Evolutionary conservation across 1,140 invertebrate species (phyloP), one percentile per base, ranked within the genome.

Genomic region (Lordiphosa stackelbergi): DNA sequence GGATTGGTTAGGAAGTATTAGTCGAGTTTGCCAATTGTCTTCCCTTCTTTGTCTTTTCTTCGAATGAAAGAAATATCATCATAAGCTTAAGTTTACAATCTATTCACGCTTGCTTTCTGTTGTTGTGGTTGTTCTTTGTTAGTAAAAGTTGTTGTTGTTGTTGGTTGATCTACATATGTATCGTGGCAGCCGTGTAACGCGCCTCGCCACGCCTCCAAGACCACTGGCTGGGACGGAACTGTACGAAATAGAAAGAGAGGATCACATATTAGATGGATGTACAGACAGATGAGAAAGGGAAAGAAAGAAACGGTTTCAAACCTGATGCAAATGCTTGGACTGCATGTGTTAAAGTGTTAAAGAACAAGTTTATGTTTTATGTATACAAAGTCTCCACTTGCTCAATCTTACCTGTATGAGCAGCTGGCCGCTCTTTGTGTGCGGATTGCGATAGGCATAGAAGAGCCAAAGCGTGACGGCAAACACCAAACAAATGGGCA

Each of bases 171-270:
- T 90, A 96, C 95, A 97, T 97, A 88, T 97, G 95, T 88, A 97
- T 96, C 42, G 95, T 96, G 41, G 95, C 95, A 11, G 95, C 95
- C 24, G 95, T 97, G 88, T 97, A 97, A 69, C 95, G 92, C 8
- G 95, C 94, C 87, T 97, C 95, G 8, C 95, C 95, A 84, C 94
- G 90, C 73, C 93, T 89, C 93, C 95, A 96, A 70, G 93, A 93
- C 96, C 96, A 98, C 70, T 96, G 94, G 69, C 94, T 96, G 74
- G 97, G 97, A 64, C 97, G 96, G 88, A 97, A 98, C 95, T 97
- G 90, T 71, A 92, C 37, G 34, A 5, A 11, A 24, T 9, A 47
- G 19, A 48, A 16, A 19, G 11, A 51, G 16, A 63, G 48, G 5
- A 62, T 51, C 19, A 19, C 19, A 19, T 19, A 19, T 16, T 16